Evolutionary conservation across 2,888 invertebrate species (phyloP).

Genomic region (Achlya flavicornis): DNA sequence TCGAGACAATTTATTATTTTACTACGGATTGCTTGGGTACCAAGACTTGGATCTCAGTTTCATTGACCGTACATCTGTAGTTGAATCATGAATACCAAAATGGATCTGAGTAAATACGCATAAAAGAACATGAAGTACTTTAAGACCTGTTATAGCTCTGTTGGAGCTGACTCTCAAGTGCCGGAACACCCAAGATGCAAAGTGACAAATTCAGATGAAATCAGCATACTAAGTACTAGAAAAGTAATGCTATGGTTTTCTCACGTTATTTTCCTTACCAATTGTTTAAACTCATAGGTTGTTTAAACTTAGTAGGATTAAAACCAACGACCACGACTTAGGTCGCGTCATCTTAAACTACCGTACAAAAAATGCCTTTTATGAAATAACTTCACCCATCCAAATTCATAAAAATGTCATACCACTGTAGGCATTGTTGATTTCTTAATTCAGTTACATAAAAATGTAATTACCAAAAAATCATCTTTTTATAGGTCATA

Average conservation of each 20-base stretch:
- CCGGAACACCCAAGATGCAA: too few relatives aligned
- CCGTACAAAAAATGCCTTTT: too few relatives aligned
- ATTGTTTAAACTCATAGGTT: too few relatives aligned
- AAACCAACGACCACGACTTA: too few relatives aligned
- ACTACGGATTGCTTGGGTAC: constrained; percentile 37
- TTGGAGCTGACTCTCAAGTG: too few relatives aligned
- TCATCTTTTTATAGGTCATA: neutral
- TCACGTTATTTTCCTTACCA: too few relatives aligned
- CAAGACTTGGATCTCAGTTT: constrained; percentile 25
- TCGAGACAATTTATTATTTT: constrained; percentile 61
- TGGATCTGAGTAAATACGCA: neutral
- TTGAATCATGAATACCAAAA: neutral
- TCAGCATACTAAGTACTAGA: too few relatives aligned
- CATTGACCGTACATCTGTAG: neutral
- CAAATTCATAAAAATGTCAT: neutral
- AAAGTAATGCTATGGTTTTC: too few relatives aligned
- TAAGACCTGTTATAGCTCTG: neutral
- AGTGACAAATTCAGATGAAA: too few relatives aligned
- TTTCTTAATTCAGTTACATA: neutral
- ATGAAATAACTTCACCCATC: neutral
- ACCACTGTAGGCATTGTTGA: neutral
- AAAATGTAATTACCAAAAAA: neutral
- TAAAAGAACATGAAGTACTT: neutral
- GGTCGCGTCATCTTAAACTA: too few relatives aligned
- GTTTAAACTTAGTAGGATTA: too few relatives aligned